phyloP scores from a whole-genome alignment of 1,140 invertebrate species.

The Episyrphus balteatus region DNA sequence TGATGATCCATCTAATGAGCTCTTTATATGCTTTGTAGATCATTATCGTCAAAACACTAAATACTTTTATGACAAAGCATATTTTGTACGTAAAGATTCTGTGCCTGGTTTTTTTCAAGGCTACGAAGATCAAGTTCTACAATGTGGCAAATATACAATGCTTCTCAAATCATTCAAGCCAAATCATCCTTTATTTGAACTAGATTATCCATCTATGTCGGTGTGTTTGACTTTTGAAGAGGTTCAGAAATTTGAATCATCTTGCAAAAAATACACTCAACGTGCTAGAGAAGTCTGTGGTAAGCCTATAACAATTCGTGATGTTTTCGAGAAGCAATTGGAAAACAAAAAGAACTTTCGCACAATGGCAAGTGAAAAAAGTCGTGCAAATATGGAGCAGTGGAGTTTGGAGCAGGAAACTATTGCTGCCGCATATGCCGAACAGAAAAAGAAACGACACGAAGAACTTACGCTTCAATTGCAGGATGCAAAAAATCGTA shows the following conservation, averaged over 20 bases:
- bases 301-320: constrained; percentile 3
- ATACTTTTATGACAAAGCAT: constrained; percentile 30
- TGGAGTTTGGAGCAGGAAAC: constrained; percentile 14
- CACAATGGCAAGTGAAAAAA: constrained; percentile 14
- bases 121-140: constrained; percentile 23
- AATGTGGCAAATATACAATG: constrained; percentile 33
- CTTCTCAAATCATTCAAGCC: constrained; percentile 23
- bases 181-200: constrained; percentile 20
- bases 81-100: constrained; percentile 12
- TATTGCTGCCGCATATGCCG: constrained; percentile 8
- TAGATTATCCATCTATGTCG: constrained; percentile 15
- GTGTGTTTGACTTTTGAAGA: constrained; percentile 23
- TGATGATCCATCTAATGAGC: constrained; percentile 24
- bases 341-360: constrained; percentile 10
- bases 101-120: constrained; percentile 25
- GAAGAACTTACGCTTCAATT: constrained; percentile 15
- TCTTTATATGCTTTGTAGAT: constrained; percentile 19
- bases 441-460: constrained; percentile 11
- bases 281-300: constrained; percentile 9
- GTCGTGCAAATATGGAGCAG: constrained; percentile 11
- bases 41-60: constrained; percentile 19
- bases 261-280: constrained; percentile 6
- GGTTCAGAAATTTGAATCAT: constrained; percentile 10
- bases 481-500: constrained; percentile 11
- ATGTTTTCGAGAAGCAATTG: constrained; percentile 11